These are phyloP conservation scores for Hydrolagus affinis DNA, from an alignment of 2,113 vertebrate genomes.

Conservation along the genomic window DNA sequence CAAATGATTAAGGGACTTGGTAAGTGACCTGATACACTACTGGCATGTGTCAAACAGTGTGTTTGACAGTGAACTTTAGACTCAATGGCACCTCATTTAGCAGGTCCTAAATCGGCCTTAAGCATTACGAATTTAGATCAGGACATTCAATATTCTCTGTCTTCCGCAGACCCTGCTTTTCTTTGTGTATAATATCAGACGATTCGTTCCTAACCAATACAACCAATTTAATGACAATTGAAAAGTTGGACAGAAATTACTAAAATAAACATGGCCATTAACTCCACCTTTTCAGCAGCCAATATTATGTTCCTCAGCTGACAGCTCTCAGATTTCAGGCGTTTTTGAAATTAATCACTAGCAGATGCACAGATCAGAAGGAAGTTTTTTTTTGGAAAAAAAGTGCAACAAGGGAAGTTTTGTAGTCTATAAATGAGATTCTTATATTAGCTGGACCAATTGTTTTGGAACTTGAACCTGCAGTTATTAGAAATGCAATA, in stretches of 20 bases:
- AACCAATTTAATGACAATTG: constrained; percentile 11
- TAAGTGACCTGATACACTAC: background rate
- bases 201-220: background rate
- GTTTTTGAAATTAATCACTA: constrained; percentile 25
- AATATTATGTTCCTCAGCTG: constrained; percentile 2
- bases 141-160: constrained; percentile 1
- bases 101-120: background rate
- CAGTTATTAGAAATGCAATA: constrained; percentile 22
- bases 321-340: constrained; percentile 13
- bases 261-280: constrained; percentile 26
- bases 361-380: constrained; percentile 8
- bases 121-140: background rate
- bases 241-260: constrained; percentile 13
- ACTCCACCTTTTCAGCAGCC: constrained; percentile 3
- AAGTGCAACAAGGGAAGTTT: background rate
- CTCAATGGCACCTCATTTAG: constrained; percentile 7
- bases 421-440: background rate
- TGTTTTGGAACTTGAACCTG: background rate
- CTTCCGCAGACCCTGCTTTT: too few relatives aligned
- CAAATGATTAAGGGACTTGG: background rate
- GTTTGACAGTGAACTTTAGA: constrained; percentile 11
- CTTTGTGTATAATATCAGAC: background rate
- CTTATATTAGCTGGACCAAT: constrained; percentile 4
- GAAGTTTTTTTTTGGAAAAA: background rate
- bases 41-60: background rate